These are phyloP conservation scores for Drosophila fungiperda DNA, from an alignment of 2,888 invertebrate genomes.

Conservation along the genomic window DNA sequence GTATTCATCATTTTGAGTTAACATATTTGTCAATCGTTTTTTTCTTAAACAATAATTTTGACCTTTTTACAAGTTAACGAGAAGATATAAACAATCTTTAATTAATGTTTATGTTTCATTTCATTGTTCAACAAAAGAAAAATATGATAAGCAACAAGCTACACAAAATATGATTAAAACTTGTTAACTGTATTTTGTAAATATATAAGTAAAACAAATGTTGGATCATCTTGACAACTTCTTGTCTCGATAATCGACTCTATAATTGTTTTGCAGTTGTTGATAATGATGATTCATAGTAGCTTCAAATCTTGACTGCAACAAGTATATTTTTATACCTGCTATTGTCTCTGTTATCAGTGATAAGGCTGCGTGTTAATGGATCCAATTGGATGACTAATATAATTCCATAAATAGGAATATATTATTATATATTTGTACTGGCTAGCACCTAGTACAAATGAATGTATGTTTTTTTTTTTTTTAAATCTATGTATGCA, in stretches of 20 bases:
- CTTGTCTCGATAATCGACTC: neutral
- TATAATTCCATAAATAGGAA: neutral
- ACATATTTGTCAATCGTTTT: neutral
- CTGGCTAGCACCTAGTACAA: conserved; percentile 14
- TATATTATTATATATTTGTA: neutral
- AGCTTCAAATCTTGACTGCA: conserved; percentile 1
- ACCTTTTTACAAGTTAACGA: neutral
- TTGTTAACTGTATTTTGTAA: too few species aligned
- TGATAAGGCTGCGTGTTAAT: conserved; percentile 25
- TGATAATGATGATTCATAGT: conserved; percentile 7
- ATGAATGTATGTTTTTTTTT: neutral
- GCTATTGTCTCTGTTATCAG: conserved; percentile 10
- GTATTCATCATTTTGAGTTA: neutral
- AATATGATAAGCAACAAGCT: neutral
- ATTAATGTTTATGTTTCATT: neutral
- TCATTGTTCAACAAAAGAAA: neutral
- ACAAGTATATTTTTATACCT: neutral
- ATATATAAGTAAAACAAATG: neutral
- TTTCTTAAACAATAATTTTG: neutral
- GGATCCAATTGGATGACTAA: neutral
- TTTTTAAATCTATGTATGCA: neutral
- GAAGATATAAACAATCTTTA: neutral
- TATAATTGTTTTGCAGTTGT: neutral
- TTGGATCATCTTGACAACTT: neutral
- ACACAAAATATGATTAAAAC: neutral